Evolutionary conservation across 2,113 vertebrate genomes (phyloP).

Genomic region (Aythya baeri): DNA sequence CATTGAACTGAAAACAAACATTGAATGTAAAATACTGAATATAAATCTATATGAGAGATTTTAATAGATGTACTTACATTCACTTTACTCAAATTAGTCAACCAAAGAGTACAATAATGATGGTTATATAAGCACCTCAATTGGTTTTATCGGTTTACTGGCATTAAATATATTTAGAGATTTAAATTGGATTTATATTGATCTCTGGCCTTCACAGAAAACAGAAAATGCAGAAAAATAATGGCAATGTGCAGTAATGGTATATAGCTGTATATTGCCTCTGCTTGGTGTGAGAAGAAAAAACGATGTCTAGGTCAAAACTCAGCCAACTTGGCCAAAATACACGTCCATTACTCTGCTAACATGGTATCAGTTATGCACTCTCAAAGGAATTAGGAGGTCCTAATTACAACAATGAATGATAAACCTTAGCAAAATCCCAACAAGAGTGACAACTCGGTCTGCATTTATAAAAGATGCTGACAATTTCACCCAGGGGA

Average conservation of each 20-base stretch:
- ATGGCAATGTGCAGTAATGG: not conserved
- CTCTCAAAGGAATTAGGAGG: constrained; percentile 4
- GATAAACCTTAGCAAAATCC: constrained; percentile 41
- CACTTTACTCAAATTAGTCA: not conserved
- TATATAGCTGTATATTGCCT: not conserved
- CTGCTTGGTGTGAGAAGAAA: not conserved
- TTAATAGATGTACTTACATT: not conserved
- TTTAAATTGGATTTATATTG: not conserved
- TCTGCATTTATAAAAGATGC: not conserved
- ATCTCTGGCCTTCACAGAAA: not conserved
- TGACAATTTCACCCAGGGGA: not conserved
- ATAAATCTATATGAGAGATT: not conserved
- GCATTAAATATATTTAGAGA: not conserved
- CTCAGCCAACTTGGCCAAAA: not conserved
- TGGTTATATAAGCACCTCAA: not conserved
- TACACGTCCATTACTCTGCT: not conserved
- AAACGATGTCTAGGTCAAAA: not conserved
- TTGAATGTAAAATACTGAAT: not conserved
- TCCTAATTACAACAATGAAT: constrained; percentile 28
- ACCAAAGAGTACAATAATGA: not conserved
- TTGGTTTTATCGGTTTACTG: not conserved
- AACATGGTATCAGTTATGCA: not conserved
- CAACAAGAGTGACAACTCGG: not conserved
- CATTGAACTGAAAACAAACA: not conserved
- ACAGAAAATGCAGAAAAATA: not conserved